A percentile compares a stretch with the other conserved stretches of the same genome.
Evolutionary conservation across 1,140 invertebrate genomes (phyloP).

Genomic region (Caenorhabditis elegans): WBcel235 BX284603.4:5329501-5330000

Average conservation of each 20-base stretch:
- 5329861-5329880: background rate
- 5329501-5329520: background rate
- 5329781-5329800: background rate
- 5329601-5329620: background rate
- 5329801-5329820: background rate
- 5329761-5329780: background rate
- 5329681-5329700: conserved; percentile 3
- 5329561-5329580: background rate
- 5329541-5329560: background rate
- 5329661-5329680: background rate
- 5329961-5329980: conserved; percentile 38
- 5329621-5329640: background rate
- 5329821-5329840: background rate
- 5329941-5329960: conserved; percentile 41
- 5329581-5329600: background rate
- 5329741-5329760: background rate
- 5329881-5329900: conserved; percentile 17
- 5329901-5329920: background rate
- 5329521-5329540: background rate
- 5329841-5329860: background rate
- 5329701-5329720: background rate
- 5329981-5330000: conserved; percentile 48
- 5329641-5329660: background rate
- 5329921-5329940: conserved; percentile 10
- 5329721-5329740: background rate